A percentile compares a stretch with the other conserved stretches of the same genome.
These are phyloP conservation scores for Dynastes tityus DNA, from an alignment of 2,888 invertebrate species.

Conservation along the genomic window DNA sequence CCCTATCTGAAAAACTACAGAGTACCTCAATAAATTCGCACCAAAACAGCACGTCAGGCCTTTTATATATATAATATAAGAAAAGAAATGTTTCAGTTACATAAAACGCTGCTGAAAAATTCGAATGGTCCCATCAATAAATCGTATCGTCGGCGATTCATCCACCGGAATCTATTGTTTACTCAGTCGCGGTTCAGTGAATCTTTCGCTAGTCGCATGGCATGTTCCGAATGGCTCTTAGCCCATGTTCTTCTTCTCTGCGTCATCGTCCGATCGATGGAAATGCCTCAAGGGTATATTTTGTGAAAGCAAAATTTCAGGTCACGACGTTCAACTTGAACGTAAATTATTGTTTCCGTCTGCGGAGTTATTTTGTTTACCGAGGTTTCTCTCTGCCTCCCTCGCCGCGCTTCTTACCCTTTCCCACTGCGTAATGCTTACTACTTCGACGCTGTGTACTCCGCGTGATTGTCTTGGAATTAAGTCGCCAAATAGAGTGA, in stretches of 20 bases:
- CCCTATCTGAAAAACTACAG: too few species aligned
- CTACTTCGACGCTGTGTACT: neutral
- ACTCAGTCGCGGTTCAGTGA: slow-evolving; percentile 24
- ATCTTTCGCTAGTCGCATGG: neutral
- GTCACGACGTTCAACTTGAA: slow-evolving; percentile 36
- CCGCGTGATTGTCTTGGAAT: slow-evolving; percentile 27
- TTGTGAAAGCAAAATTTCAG: slow-evolving; percentile 39
- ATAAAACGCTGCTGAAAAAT: slow-evolving; percentile 21
- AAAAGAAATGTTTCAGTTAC: slow-evolving; percentile 13
- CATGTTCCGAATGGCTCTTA: neutral
- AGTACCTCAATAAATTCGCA: too few species aligned
- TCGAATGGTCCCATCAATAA: slow-evolving; percentile 11
- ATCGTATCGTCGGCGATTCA: slow-evolving; percentile 36
- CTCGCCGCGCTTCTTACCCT: slow-evolving; percentile 1
- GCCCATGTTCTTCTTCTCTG: neutral
- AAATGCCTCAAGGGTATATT: slow-evolving; percentile 15
- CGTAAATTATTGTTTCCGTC: slow-evolving; percentile 42
- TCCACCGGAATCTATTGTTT: slow-evolving; percentile 41
- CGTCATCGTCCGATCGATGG: slow-evolving; percentile 11
- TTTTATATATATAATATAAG: neutral
- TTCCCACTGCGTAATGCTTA: neutral
- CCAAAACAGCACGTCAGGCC: too few species aligned
- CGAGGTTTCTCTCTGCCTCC: neutral
- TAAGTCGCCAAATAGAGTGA: slow-evolving; percentile 20
- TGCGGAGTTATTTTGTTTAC: slow-evolving; percentile 36